Conservation (phyloP, 1,140 invertebrate genomes). For the Caenorhabditis latens region DNA sequence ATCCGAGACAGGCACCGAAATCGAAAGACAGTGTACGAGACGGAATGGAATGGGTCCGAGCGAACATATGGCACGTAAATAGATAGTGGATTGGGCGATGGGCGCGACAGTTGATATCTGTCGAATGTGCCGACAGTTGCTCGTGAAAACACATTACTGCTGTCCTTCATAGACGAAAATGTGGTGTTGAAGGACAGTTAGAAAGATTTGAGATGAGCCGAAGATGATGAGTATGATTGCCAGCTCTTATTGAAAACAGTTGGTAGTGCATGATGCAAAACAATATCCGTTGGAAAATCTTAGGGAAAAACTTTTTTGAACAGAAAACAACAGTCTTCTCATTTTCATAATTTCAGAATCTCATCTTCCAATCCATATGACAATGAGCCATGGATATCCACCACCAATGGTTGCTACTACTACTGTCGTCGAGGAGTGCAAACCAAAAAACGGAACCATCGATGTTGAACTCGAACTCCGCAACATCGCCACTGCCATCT, state of each 20-base stretch:
- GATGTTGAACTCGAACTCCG: background rate
- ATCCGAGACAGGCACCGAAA: slow-evolving; percentile 30
- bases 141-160: slow-evolving; percentile 38
- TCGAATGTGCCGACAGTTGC: slow-evolving; percentile 51
- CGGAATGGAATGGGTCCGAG: slow-evolving; percentile 44
- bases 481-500: background rate
- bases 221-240: background rate
- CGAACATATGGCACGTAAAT: slow-evolving; percentile 56
- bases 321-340: background rate
- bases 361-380: slow-evolving; percentile 73
- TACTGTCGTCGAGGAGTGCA: slow-evolving; percentile 20
- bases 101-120: slow-evolving; percentile 54
- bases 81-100: slow-evolving; percentile 44
- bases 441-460: slow-evolving; percentile 26
- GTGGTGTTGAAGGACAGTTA: slow-evolving; percentile 15
- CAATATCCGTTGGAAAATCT: background rate
- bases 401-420: slow-evolving; percentile 56
- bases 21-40: slow-evolving; percentile 41
- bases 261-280: background rate
- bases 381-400: slow-evolving; percentile 70
- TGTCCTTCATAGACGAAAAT: background rate
- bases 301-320: background rate
- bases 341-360: slow-evolving; percentile 68
- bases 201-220: background rate
- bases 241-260: slow-evolving; percentile 29